Percentiles rank a stretch among this genome's conserved stretches.
Evolutionary conservation across 2,113 vertebrate genomes (phyloP).

Genomic region (Silurus asotus): DNA sequence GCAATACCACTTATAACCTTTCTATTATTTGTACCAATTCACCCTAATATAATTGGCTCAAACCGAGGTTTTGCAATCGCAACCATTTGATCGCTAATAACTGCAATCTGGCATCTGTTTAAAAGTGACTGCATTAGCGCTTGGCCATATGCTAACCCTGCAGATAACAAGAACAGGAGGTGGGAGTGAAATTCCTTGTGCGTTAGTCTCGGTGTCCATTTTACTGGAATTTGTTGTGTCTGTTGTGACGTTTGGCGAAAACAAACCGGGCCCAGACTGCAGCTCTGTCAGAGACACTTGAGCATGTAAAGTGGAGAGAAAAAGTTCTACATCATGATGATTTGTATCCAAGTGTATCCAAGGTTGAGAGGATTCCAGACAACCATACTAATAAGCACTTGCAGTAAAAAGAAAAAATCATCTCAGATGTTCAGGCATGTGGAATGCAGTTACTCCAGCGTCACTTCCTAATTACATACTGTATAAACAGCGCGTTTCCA

Average conservation of each 20-base stretch:
- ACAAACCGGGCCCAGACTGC: background rate
- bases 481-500: no score
- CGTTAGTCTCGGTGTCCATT: background rate
- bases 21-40: no score
- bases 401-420: background rate
- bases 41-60: no score
- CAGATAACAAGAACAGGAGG: background rate
- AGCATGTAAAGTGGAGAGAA: background rate
- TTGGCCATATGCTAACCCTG: background rate
- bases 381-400: background rate
- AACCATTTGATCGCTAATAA: no score
- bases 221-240: background rate
- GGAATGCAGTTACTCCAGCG: no score
- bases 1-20: no score
- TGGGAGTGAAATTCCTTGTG: conserved; percentile 11
- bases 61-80: no score
- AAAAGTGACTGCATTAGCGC: background rate
- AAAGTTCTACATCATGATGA: background rate
- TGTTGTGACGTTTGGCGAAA: background rate
- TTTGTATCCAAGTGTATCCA: background rate
- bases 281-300: background rate
- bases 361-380: background rate
- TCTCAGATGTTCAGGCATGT: no score
- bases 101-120: no score
- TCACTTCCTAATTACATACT: no score